Evolutionary conservation across 2,888 invertebrate species (phyloP).

Genomic region (Heteropelma amictum): DNA sequence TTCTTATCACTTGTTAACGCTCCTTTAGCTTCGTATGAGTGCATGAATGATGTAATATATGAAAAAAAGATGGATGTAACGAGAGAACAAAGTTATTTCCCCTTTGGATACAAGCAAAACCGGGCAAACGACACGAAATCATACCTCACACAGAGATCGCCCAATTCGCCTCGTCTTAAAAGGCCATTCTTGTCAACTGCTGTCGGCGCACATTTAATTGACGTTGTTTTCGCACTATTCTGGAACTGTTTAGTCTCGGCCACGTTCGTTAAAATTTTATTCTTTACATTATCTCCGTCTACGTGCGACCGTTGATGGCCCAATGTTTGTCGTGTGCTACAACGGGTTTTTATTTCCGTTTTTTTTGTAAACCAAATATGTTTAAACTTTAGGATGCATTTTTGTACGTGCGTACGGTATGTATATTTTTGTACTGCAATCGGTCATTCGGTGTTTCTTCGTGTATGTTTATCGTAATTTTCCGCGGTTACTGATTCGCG

Average conservation of each 20-base stretch:
- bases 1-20: slow-evolving; percentile 12
- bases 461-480: no score
- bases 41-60: slow-evolving; percentile 35
- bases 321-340: slow-evolving; percentile 73
- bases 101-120: slow-evolving; percentile 60
- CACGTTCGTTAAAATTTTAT: slow-evolving; percentile 74
- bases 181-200: slow-evolving; percentile 75
- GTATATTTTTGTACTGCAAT: no score
- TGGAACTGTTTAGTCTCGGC: slow-evolving; percentile 71
- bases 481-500: no score
- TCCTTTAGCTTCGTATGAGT: slow-evolving; percentile 27
- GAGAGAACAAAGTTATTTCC: slow-evolving; percentile 13
- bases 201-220: slow-evolving; percentile 71
- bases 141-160: slow-evolving; percentile 78
- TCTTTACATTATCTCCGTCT: slow-evolving; percentile 74
- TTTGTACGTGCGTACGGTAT: no score
- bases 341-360: slow-evolving; percentile 59
- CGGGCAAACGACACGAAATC: slow-evolving; percentile 72
- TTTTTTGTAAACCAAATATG: background rate
- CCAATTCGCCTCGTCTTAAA: slow-evolving; percentile 77
- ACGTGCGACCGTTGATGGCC: slow-evolving; percentile 73
- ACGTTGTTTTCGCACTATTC: slow-evolving; percentile 70
- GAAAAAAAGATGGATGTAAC: slow-evolving; percentile 33
- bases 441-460: no score
- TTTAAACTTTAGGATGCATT: background rate